Evolutionary conservation across 2,113 vertebrate genomes (phyloP), one percentile per base, ranked within the genome.

Genomic region (Syngnathus floridae): DNA sequence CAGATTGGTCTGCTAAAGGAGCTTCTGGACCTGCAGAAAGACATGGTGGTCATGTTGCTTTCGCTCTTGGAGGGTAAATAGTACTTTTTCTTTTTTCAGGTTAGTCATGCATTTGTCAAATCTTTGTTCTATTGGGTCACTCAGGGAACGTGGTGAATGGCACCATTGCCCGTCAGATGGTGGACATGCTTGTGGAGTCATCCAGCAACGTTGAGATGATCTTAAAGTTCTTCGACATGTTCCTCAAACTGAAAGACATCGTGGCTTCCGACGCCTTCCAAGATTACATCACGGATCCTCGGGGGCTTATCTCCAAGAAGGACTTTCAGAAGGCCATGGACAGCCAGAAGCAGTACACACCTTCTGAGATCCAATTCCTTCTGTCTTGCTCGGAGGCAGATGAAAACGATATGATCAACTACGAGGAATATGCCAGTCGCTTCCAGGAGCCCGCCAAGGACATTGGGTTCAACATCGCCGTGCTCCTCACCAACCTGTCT

Each of bases 321-420:
- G 96, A 99, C 58, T 99, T 99, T 88, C 96, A 99, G 83, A 97
- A 96, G 82, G 93, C 94, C 21, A 97, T 99, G 95, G 96, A 99
- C 86, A 98, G 93, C 82, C 96, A 99, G 85, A 99, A 99, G 58
- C 95, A 98, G 58, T 99, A 94, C 85, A 89, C 91, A 0, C 74
- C 93, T 0, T 88, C 94, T 0, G 95, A 99, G 84, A 95, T 99
- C 84, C 96, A 98, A 85, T 99, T 99, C 82, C 91, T 99, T 9
- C 88, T 98, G 13, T 96, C 95, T 0, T 99, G 96, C 82, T 96
- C 95, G 0, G 96, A 98, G 54, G 95, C 95, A 0, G 96, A 98
- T 5, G 96, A 99, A 87, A 99, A 97, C 6, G 96, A 99, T 82
- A 98, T 99, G 96, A 96, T 98, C 67, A 88, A 97, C 77, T 95